Percentiles rank a stretch among this genome's conserved stretches.
phyloP scores from a whole-genome alignment of 2,888 invertebrate genomes.

The Choreutis nemorana region DNA sequence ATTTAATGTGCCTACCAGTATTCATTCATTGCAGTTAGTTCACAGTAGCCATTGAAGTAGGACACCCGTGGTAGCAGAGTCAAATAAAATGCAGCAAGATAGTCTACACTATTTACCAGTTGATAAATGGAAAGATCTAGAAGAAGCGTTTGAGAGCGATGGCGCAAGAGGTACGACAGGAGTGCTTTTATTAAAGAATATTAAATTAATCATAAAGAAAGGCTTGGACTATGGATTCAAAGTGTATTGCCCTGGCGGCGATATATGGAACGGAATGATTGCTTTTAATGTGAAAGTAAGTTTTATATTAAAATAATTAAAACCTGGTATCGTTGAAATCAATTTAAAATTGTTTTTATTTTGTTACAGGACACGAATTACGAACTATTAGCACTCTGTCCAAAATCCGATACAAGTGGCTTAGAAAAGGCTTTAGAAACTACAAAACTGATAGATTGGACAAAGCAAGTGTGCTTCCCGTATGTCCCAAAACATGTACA shows the following conservation, averaged over 20 bases:
- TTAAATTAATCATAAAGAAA: conserved; percentile 25
- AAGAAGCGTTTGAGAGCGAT: conserved; percentile 17
- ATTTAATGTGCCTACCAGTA: too few species aligned
- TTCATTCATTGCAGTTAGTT: too few species aligned
- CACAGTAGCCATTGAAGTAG: too few species aligned
- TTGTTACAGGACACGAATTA: conserved; percentile 21
- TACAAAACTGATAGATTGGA: conserved; percentile 32
- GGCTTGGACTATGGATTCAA: conserved; percentile 25
- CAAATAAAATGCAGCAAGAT: conserved; percentile 11
- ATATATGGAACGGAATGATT: conserved; percentile 36
- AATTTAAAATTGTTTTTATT: conserved; percentile 2
- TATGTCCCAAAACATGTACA: conserved; percentile 19
- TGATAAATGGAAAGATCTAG: conserved; percentile 23
- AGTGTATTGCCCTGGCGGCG: conserved; percentile 44
- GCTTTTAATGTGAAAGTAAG: conserved; percentile 31
- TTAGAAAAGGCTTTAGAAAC: conserved; percentile 24
- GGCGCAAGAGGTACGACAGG: conserved; percentile 34
- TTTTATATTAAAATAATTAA: not conserved
- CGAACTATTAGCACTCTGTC: conserved; percentile 29
- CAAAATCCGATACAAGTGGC: conserved; percentile 21
- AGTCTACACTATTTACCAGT: conserved; percentile 17
- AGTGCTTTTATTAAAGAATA: conserved; percentile 34
- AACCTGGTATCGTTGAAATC: not conserved
- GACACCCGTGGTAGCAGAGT: too few species aligned
- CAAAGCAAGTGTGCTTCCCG: conserved; percentile 16